Percentiles rank a stretch among this genome's conserved stretches.
Evolutionary conservation across 2,888 invertebrate genomes (phyloP).

Genomic region (Nomada ruficornis): DNA sequence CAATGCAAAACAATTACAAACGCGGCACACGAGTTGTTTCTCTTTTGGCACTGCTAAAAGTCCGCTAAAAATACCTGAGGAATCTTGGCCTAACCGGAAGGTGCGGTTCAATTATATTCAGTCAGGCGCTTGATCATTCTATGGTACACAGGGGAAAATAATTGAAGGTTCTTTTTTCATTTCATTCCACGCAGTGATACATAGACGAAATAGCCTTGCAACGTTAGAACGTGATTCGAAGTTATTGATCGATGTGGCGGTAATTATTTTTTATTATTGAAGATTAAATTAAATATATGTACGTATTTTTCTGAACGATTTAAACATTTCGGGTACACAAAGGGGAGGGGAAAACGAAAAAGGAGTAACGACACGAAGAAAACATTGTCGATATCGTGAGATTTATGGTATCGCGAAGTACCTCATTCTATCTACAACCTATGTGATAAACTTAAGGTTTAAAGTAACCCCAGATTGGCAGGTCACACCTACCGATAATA

Average conservation of each 20-base stretch:
- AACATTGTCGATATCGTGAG: slow-evolving; percentile 32
- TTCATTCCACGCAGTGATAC: not conserved
- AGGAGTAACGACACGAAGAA: not conserved
- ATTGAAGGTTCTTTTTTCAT: not conserved
- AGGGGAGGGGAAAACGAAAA: not conserved
- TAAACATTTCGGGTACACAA: not conserved
- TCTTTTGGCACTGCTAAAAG: slow-evolving; percentile 11
- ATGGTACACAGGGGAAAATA: not conserved
- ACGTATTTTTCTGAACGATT: too few species aligned
- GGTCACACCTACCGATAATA: slow-evolving; percentile 29
- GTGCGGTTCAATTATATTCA: slow-evolving; percentile 38
- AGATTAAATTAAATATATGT: too few species aligned
- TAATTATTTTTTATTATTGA: too few species aligned
- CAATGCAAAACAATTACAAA: slow-evolving; percentile 50
- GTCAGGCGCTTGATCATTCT: not conserved
- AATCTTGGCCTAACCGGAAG: slow-evolving; percentile 49
- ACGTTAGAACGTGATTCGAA: too few species aligned
- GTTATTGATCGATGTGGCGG: too few species aligned
- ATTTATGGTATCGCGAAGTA: slow-evolving; percentile 15
- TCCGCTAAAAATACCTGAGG: slow-evolving; percentile 47
- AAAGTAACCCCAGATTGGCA: slow-evolving; percentile 29
- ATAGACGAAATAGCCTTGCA: too few species aligned
- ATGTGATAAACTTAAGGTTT: slow-evolving; percentile 41
- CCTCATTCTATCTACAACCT: slow-evolving; percentile 10
- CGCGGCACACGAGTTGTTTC: slow-evolving; percentile 28